These are phyloP conservation scores for Vireo altiloquus DNA, from an alignment of 2,113 vertebrate genomes.

Conservation along the genomic window DNA sequence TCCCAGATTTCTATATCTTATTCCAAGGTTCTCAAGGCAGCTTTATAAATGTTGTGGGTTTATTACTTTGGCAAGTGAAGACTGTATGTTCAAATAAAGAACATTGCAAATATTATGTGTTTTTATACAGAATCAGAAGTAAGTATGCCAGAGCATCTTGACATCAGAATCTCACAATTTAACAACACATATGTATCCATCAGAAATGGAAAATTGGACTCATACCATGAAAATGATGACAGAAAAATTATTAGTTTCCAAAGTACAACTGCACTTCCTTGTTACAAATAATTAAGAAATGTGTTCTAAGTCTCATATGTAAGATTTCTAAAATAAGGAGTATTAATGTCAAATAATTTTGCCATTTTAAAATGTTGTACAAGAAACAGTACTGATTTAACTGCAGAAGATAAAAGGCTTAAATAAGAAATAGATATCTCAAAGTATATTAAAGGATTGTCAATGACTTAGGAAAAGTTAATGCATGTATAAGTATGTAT, in stretches of 20 bases:
- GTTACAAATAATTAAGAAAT: neutral
- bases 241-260: neutral
- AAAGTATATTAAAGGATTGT: neutral
- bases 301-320: neutral
- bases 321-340: neutral
- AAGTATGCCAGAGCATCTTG: neutral
- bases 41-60: neutral
- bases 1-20: neutral
- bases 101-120: neutral
- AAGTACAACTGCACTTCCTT: neutral
- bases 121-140: neutral
- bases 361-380: neutral
- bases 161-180: neutral
- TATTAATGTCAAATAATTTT: neutral
- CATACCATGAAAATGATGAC: neutral
- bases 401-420: neutral
- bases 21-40: neutral
- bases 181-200: neutral
- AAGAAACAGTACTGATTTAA: neutral
- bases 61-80: slow-evolving; percentile 4
- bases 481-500: neutral
- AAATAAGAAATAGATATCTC: neutral
- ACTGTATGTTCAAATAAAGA: neutral
- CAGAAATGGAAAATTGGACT: neutral
- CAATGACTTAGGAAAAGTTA: neutral